Conservation (phyloP, 2,113 vertebrate genomes). For the Cercopithecus mona region DNA sequence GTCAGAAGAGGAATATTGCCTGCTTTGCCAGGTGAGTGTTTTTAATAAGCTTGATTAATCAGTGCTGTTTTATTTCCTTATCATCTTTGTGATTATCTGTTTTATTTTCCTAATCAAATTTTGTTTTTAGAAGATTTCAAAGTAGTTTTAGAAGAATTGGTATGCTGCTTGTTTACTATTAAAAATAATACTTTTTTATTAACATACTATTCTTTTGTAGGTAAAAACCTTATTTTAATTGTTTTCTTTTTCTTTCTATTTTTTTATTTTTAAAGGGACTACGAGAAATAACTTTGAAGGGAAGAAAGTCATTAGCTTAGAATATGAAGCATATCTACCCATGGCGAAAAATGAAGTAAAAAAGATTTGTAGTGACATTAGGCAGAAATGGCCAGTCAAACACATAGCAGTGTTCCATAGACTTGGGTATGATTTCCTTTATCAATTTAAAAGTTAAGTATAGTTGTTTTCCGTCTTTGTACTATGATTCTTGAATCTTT, state of each 20-base stretch:
- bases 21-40: neutral
- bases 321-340: constrained; percentile 93
- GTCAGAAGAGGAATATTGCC: neutral
- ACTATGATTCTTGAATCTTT: neutral
- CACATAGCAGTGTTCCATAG: constrained; percentile 93
- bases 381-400: constrained; percentile 90
- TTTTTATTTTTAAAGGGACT: constrained; percentile 85
- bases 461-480: neutral
- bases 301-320: constrained; percentile 90
- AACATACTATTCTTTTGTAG: neutral
- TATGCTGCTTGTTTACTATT: neutral
- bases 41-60: neutral
- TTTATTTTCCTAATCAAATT: constrained; percentile 7
- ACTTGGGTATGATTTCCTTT: constrained; percentile 88
- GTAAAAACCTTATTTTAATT: neutral
- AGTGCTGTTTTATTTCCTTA: neutral
- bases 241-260: neutral
- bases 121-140: neutral
- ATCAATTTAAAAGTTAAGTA: neutral
- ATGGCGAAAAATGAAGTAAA: constrained; percentile 93
- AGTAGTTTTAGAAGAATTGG: neutral
- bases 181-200: neutral
- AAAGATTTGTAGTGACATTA: constrained; percentile 89
- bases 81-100: neutral
- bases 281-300: constrained; percentile 92